Base-by-base conservation (phyloP, 2,797 vertebrate species). In the Nyctibius grandis region DNA sequence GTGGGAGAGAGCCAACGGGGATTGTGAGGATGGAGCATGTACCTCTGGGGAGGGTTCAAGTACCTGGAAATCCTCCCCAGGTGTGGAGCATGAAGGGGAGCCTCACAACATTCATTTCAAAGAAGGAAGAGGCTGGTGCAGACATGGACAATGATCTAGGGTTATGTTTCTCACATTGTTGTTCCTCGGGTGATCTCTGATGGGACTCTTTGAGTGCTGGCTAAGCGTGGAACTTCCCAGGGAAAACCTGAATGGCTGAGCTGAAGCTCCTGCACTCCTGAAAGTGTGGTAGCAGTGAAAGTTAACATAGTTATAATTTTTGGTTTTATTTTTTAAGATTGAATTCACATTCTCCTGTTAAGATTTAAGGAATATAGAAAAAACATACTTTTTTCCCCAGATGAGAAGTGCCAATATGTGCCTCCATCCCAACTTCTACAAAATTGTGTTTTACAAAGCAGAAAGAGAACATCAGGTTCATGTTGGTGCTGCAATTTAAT, bases 371-470 rank as follows among this genome's bases (percentile, higher is more conserved):
- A 65, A 40, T 34, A 8, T 18, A 17, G 75, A n/a, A 86, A 68
- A 81, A 90, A 18, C 5, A 9, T 2, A 2, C 18, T 65, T 61
- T 50, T 12, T 7, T 3, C 38, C 51, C 9, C 6, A 42, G 36
- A 78, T 38, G 70, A 80, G 60, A 75, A 64, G n/a, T 53, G 34
- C 23, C 23, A 65, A 5, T 15, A 9, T 22, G 4, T 67, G 18
- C n/a, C 44, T 85, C 19, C 63, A 74, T 47, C 57, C 70, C 26
- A 42, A 2, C 54, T 75, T 76, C 26, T 33, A 45, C 68, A 85
- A 45, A 85, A 87, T 45, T 31, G 59, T 64, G 11, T 85, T 93
- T 88, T 76, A 88, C 69, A 76, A 80, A 93, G 73, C 47, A 67
- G 78, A 45, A 89, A 21, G 76, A 84, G 81, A 94, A 57, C 34